These are phyloP conservation scores for Oceanodroma leucorhoa DNA, from an alignment of 2,797 vertebrate species.

Conservation along the genomic window DNA sequence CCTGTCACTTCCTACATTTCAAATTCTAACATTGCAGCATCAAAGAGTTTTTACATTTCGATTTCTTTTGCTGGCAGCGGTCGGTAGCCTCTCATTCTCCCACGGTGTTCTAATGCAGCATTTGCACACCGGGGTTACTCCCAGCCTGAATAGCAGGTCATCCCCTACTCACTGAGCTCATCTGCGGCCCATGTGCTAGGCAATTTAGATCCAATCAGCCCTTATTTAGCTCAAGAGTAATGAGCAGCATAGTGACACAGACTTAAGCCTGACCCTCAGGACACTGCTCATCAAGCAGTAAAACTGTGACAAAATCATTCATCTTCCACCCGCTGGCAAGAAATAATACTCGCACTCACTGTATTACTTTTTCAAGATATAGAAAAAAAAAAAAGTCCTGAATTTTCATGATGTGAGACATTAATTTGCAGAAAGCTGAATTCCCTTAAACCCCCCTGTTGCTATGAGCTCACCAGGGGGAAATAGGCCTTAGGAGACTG, in stretches of 20 bases:
- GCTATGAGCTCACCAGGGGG: slow-evolving; percentile 85
- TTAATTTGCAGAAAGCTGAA: slow-evolving; percentile 88
- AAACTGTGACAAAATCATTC: slow-evolving; percentile 89
- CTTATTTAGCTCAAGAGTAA: slow-evolving; percentile 91
- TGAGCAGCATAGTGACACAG: slow-evolving; percentile 89
- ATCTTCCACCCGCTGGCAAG: slow-evolving; percentile 88
- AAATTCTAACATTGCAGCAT: slow-evolving; percentile 86
- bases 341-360: slow-evolving; percentile 87
- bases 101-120: slow-evolving; percentile 85
- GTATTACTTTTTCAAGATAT: slow-evolving; percentile 86
- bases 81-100: slow-evolving; percentile 84
- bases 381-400: slow-evolving; percentile 77
- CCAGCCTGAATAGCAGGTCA: slow-evolving; percentile 88
- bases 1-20: slow-evolving; percentile 87
- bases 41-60: slow-evolving; percentile 88
- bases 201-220: slow-evolving; percentile 90
- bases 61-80: slow-evolving; percentile 86
- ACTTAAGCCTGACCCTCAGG: slow-evolving; percentile 89
- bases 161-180: slow-evolving; percentile 86
- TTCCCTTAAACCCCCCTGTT: slow-evolving; percentile 86
- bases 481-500: slow-evolving; percentile 85
- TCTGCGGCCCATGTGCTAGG: slow-evolving; percentile 86
- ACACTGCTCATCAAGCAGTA: slow-evolving; percentile 89
- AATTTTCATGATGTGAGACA: slow-evolving; percentile 88
- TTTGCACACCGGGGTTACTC: slow-evolving; percentile 86